A percentile compares a stretch with the other conserved stretches of the same genome.
Evolutionary conservation across 2,113 vertebrate species (phyloP).

Genomic region (Equus quagga): DNA sequence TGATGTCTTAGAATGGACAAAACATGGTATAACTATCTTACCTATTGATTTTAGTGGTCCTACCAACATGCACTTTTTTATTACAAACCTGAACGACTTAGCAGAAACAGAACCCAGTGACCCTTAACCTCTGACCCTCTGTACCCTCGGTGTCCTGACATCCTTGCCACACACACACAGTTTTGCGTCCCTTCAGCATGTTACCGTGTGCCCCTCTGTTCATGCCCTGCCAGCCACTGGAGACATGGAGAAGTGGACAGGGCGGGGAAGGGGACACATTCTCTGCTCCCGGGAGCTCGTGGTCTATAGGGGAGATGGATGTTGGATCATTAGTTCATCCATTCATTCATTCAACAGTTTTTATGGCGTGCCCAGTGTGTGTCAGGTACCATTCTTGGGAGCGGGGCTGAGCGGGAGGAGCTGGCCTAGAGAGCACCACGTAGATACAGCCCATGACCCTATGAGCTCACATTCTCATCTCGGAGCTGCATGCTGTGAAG

Average conservation of each 20-base stretch:
- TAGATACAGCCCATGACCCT: not conserved
- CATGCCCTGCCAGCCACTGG: not conserved
- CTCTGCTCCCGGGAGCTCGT: not conserved
- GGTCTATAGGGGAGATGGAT: not conserved
- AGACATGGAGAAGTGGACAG: not conserved
- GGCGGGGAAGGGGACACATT: no score
- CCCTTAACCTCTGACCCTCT: not conserved
- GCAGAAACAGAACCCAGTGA: not conserved
- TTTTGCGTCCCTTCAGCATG: not conserved
- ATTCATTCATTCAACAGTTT: not conserved
- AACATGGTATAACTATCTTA: not conserved
- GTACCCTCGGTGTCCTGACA: not conserved
- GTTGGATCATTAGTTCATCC: not conserved
- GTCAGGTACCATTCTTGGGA: not conserved
- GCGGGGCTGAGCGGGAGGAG: not conserved
- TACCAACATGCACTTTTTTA: not conserved
- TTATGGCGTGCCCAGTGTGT: not conserved
- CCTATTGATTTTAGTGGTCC: not conserved
- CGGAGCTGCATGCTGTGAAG: not conserved
- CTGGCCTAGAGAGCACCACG: not conserved
- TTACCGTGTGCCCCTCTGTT: not conserved
- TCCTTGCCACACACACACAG: not conserved
- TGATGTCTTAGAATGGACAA: not conserved
- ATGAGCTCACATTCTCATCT: not conserved
- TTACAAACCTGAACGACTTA: not conserved